Evolutionary conservation across 2,797 vertebrate genomes (phyloP).

Genomic region (Anabacerthia variegaticeps): DNA sequence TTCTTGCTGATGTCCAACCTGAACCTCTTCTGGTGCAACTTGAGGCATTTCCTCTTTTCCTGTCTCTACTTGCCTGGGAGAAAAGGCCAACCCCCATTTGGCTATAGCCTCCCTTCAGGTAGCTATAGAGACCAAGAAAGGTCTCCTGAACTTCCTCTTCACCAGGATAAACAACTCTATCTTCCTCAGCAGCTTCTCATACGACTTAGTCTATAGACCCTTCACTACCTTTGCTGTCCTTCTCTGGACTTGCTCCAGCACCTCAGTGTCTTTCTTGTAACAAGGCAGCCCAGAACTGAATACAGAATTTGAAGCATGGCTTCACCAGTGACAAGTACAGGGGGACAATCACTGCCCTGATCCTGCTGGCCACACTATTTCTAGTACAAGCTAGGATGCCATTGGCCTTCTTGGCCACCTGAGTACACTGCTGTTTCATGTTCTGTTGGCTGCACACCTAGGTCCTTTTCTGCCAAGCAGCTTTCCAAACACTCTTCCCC

Average conservation of each 20-base stretch:
- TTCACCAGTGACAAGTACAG: background rate
- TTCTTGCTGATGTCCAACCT: background rate
- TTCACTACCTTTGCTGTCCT: background rate
- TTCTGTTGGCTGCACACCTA: background rate
- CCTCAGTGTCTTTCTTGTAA: background rate
- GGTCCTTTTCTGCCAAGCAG: background rate
- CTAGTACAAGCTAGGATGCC: background rate
- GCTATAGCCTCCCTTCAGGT: background rate
- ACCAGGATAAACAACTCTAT: background rate
- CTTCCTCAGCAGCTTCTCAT: background rate
- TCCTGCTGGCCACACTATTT: background rate
- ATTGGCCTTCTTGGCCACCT: background rate
- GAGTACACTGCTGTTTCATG: background rate
- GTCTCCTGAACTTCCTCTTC: background rate
- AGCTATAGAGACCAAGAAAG: background rate
- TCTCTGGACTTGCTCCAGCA: background rate
- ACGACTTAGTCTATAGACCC: background rate
- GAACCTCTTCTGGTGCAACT: background rate
- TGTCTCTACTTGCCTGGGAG: background rate
- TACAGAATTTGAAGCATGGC: rapidly evolving
- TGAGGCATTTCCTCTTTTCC: background rate
- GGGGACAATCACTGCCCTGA: rapidly evolving
- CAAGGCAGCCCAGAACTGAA: background rate
- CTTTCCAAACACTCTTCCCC: background rate
- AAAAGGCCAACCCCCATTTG: background rate